Base-by-base conservation (phyloP, 2,113 vertebrate species). In the Nicator chloris region DNA sequence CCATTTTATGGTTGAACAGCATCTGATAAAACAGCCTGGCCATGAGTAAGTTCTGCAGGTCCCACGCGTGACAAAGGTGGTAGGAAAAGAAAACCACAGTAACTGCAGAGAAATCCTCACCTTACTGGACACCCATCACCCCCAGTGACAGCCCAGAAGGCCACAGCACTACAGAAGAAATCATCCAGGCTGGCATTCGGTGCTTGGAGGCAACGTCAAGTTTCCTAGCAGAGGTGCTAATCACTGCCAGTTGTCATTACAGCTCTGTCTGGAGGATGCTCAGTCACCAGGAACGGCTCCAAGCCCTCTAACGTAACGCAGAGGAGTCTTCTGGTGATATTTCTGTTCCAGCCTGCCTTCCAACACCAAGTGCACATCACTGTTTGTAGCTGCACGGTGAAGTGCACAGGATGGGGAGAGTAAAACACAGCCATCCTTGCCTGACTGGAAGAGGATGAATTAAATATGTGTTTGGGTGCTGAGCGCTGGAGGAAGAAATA, bases 221-320 rank as follows among this genome's bases (percentile, higher is more conserved):
- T 80, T 88, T 90, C 35, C 70, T 51, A 71, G 92, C 66, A 92
- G 90, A 96, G 92, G 85, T 94, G 92, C 85, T 96, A 93, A 95
- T 92, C 94, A 86, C 84, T 95, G 96, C 95, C 93, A 97, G 85
- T 94, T 97, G 94, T 95, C 94, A 92, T 91, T 70, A 91, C 94
- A 92, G 81, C 84, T 93, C 94, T 61, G 69, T 17, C 88, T 91
- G 81, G 81, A 82, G 87, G 94, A 92, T 35, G 81, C 87, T 88
- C 87, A 76, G 49, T 28, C 93, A 47, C 93, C 7, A 96, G 94
- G 95, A 97, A 91, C 42, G 4, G 59, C 31, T 95, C 96, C 96
- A 96, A 94, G 72, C 12, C 35, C 82, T 91, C 89, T 5, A 63
- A 96, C 35, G 18, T 7, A 85, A 47, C 0, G 11, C 37, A 69